These are phyloP conservation scores for Nebria ingens DNA, from an alignment of 1,140 invertebrate genomes.

Conservation along the genomic window DNA sequence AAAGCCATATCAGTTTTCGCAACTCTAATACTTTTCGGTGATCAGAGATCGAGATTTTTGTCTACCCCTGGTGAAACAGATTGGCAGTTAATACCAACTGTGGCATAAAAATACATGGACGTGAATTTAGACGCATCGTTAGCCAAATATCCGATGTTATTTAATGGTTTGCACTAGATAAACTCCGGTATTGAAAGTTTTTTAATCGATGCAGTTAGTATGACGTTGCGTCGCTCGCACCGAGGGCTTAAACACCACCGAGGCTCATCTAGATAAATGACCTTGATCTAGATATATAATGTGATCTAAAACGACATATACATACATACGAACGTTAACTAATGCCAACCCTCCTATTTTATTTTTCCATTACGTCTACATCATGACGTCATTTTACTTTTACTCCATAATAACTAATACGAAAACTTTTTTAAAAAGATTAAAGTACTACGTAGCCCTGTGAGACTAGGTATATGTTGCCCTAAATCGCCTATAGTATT, in stretches of 20 bases:
- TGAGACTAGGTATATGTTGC: too few relatives aligned
- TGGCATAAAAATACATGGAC: conserved; percentile 2
- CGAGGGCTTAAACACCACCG: neutral
- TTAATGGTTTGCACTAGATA: conserved; percentile 7
- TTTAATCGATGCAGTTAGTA: conserved; percentile 1
- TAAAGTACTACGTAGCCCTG: too few relatives aligned
- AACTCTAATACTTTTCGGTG: too few relatives aligned
- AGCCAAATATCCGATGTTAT: neutral
- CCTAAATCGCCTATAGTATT: too few relatives aligned
- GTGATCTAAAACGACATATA: too few relatives aligned
- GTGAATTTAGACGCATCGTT: neutral
- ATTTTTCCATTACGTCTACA: too few relatives aligned
- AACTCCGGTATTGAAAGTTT: neutral
- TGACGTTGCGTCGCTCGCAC: neutral
- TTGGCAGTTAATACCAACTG: conserved; percentile 7
- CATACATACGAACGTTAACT: too few relatives aligned
- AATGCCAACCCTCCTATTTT: too few relatives aligned
- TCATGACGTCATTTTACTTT: too few relatives aligned
- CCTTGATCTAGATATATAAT: neutral
- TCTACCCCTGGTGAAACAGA: neutral
- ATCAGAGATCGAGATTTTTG: neutral
- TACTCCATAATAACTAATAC: too few relatives aligned
- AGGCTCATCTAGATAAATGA: neutral
- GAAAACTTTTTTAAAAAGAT: too few relatives aligned
- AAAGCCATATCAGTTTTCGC: too few relatives aligned